Evolutionary conservation across 2,797 vertebrate species (phyloP).

Genomic region (Capromys pilorides): DNA sequence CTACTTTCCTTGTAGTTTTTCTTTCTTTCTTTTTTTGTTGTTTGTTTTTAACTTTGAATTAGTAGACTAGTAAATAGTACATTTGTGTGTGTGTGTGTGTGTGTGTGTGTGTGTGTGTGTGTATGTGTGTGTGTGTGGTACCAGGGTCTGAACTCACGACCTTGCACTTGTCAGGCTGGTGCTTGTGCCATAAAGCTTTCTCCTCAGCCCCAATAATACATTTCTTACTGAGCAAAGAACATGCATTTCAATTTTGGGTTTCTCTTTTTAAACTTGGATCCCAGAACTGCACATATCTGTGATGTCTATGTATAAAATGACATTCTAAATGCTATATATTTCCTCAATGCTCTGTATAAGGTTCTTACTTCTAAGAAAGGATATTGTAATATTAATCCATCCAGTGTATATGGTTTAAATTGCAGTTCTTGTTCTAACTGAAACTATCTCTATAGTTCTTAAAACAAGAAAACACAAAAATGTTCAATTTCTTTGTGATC

Average conservation of each 20-base stretch:
- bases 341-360: neutral
- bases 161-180: too few species aligned
- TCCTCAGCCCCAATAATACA: neutral
- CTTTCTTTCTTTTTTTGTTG: too few species aligned
- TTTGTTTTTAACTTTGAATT: neutral
- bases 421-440: neutral
- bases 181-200: too few species aligned
- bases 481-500: neutral
- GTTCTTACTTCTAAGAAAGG: neutral
- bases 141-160: too few species aligned
- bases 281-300: neutral
- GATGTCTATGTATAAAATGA: neutral
- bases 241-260: conserved; percentile 3
- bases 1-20: neutral
- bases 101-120: too few species aligned
- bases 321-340: conserved; percentile 10
- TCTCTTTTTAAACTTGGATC: neutral
- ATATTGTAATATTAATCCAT: neutral
- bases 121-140: too few species aligned
- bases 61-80: neutral
- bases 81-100: too few species aligned
- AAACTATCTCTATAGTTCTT: neutral
- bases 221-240: neutral
- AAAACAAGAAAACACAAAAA: neutral
- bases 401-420: neutral